These are phyloP conservation scores for Lycaena phlaeas DNA, from an alignment of 2,888 invertebrate species.

Conservation along the genomic window DNA sequence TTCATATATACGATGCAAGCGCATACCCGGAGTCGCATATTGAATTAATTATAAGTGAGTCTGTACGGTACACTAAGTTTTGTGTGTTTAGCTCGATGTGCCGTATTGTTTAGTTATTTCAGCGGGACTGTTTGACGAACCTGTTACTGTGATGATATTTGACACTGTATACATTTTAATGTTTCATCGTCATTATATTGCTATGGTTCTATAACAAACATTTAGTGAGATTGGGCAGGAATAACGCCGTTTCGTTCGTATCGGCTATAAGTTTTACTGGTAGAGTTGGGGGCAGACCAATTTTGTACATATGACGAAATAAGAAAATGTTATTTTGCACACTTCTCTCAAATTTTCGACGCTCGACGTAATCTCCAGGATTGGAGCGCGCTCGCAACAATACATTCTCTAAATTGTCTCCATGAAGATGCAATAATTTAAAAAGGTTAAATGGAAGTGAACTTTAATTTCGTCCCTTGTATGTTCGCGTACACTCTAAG, in stretches of 20 bases:
- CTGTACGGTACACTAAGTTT: constrained; percentile 5
- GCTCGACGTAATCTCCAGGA: constrained; percentile 42
- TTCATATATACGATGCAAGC: constrained; percentile 58
- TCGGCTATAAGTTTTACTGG: constrained; percentile 12
- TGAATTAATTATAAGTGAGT: constrained; percentile 48
- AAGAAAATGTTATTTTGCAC: constrained; percentile 44
- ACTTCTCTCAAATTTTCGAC: constrained; percentile 38
- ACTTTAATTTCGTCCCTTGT: constrained; percentile 16
- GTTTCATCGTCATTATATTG: too few relatives aligned
- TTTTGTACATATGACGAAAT: constrained; percentile 27
- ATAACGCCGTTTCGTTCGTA: constrained; percentile 20
- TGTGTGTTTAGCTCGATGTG: constrained; percentile 17
- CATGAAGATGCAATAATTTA: constrained; percentile 57
- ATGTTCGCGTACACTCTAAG: background rate
- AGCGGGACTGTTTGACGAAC: background rate
- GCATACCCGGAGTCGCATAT: constrained; percentile 41
- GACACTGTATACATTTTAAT: too few relatives aligned
- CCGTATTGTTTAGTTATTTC: constrained; percentile 1
- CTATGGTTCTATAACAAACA: constrained; percentile 19
- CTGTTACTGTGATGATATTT: background rate
- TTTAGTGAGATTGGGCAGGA: constrained; percentile 25
- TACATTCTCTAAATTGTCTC: constrained; percentile 60
- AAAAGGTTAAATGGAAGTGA: constrained; percentile 28
- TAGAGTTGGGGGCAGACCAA: background rate
- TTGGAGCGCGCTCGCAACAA: constrained; percentile 34